Evolutionary conservation across 2,797 vertebrate genomes (phyloP).

Genomic region (Lycodopsis pacificus): DNA sequence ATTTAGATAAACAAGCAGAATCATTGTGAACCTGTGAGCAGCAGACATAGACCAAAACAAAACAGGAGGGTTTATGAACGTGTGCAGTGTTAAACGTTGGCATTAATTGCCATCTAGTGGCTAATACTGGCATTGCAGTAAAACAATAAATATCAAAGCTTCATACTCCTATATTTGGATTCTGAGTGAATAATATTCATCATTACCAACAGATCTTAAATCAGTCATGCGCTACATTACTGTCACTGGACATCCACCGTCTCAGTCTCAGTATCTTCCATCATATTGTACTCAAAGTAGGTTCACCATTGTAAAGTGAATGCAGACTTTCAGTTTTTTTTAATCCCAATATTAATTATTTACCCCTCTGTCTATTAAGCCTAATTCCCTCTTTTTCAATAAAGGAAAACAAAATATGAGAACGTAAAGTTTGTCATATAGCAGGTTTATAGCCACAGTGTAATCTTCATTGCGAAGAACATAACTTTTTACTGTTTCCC

Average conservation of each 20-base stretch:
- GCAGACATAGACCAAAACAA: conserved; percentile 23
- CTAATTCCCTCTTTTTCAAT: neutral
- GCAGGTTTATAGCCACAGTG: neutral
- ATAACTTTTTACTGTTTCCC: neutral
- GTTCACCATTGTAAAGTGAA: neutral
- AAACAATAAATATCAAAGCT: neutral
- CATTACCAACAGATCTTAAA: conserved; percentile 1
- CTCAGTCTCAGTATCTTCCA: neutral
- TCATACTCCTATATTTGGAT: neutral
- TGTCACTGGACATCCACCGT: neutral
- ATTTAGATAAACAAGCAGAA: conserved; percentile 42
- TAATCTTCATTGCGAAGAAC: neutral
- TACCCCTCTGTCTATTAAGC: neutral
- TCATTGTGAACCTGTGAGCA: conserved; percentile 18
- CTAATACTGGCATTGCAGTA: neutral
- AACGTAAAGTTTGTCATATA: neutral
- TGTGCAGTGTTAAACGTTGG: conserved; percentile 44
- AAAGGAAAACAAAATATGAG: neutral
- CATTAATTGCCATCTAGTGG: conserved; percentile 77
- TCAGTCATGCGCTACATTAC: neutral
- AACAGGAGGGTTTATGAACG: conserved; percentile 6
- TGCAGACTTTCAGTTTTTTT: neutral
- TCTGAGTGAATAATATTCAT: neutral
- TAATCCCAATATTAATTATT: neutral
- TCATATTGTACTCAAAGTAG: neutral